Base-by-base conservation (phyloP, 1,140 invertebrate genomes). In the Neodiprion virginianus region DNA sequence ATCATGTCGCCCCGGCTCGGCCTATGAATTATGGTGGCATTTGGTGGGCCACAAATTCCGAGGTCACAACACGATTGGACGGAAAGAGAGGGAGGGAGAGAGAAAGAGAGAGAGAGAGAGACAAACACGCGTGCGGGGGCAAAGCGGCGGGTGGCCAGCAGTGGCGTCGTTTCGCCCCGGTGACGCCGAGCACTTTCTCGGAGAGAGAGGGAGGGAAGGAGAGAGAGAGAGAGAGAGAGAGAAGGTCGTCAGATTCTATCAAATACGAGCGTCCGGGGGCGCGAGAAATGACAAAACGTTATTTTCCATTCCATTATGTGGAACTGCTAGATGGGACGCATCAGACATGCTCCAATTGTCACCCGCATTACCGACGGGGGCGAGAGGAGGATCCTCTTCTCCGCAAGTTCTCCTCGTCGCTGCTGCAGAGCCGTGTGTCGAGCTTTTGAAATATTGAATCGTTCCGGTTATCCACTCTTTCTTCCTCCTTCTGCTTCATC, bases 401-500 rank as follows among this genome's bases (percentile, higher is more conserved):
- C 21, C 21, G 12, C 66, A 66, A 61, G 67, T 11, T 23, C 53
- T 21, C 17, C 17, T 21, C 17, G 17, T 21, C 17, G 17, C 17
- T 21, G 17, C 17, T 21, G 17, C 17, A 21, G 17, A 21, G 17
- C 17, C 17, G 17, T 21, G 17, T 21, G 17, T 21, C 49, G n/a
- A 47, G 76, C 79, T 76, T 77, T 71, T 80, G 77, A 81, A 82
- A 83, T 83, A 83, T 83, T 82, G 82, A 82, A 82, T 79, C 49
- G 76, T 75, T 71, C 49, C 48, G 50, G 4, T 70, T 72, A 72
- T 77, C 69, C 61, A 48, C 66, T 53, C 69, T 14, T 48, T 47
- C 49, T 17, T 74, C 10, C 69, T 11, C 48, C 48, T 49, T 50
- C 49, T 69, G 23, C 74, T 68, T 77, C 70, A 48, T 61, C 8